Evolutionary conservation across 2,797 vertebrate genomes (phyloP), one percentile per base, ranked within the genome.

Genomic region (Sternarchorhynchus goeldii): DNA sequence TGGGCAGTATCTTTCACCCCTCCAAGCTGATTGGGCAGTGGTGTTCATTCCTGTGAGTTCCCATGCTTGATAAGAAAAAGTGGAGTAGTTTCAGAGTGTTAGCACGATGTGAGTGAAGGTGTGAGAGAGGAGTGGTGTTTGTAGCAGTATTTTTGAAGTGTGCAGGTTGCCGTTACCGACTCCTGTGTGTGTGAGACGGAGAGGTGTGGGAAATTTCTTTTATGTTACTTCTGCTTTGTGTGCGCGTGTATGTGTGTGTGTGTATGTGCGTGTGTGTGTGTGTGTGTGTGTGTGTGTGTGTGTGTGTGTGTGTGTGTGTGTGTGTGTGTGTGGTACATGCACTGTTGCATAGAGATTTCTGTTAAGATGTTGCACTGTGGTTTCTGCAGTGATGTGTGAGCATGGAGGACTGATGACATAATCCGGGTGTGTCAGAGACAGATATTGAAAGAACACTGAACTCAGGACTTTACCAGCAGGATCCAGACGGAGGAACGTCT

Each of bases 311-410:
- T 29, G 57, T 58, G 73, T 76, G 55, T 60, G 50, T 68, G 59
- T 74, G 70, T 74, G 62, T 68, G 65, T 69, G 69, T 74, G 65
- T 64, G 71, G n/a, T 57, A 59, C 55, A 55, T 56, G 63, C 83
- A 85, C 65, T 71, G 45, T 50, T 14, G 45, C 45, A 14, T 5
- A 31, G 10, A 62, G 59, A 62, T 6, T 62, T 10, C 21, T 53
- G 63, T 66, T 66, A 41, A 36, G 63, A 18, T n/a, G 20, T 67
- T 67, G 65, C 25, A 21, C 63, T 25, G 65, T 50, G 65, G 65
- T 50, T 67, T 39, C 25, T 55, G 1, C 20, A 55, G 45, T 4
- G 67, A 55, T 10, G 53, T 8, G 50, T 16, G 25, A 17, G 45
- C 8, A 6, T 18, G 25, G 1, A 7, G 8, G 45, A 16, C 50